Conservation (phyloP, 1,140 invertebrate species). For the Schmidtea mediterranea region DNA sequence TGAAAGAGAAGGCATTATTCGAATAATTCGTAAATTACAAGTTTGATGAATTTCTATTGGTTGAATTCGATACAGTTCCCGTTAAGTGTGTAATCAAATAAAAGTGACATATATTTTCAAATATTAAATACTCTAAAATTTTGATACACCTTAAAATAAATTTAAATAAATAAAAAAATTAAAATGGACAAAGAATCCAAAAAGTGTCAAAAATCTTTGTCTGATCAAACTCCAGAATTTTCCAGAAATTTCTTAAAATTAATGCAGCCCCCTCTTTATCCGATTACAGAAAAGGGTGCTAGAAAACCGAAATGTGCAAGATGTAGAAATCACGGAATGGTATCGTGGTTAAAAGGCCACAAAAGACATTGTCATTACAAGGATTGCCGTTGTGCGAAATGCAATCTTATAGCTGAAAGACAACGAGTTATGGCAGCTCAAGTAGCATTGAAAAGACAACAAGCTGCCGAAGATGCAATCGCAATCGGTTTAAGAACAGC, state of each 20-base stretch:
- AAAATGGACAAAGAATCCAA: too few relatives aligned
- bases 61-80: too few relatives aligned
- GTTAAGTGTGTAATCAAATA: too few relatives aligned
- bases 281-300: constrained; percentile 21
- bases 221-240: too few relatives aligned
- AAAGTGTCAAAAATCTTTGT: too few relatives aligned
- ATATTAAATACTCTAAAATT: too few relatives aligned
- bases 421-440: constrained; percentile 31
- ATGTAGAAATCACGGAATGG: constrained; percentile 53
- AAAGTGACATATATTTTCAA: too few relatives aligned
- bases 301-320: constrained; percentile 32
- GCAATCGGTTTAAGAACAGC: constrained; percentile 65
- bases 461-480: constrained; percentile 83
- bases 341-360: constrained; percentile 56
- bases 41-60: too few relatives aligned
- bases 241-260: not conserved
- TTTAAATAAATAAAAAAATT: too few relatives aligned
- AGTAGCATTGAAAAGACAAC: constrained; percentile 82
- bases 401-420: constrained; percentile 27
- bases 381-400: constrained; percentile 50
- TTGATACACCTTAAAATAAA: too few relatives aligned
- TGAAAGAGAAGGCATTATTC: too few relatives aligned
- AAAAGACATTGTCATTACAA: constrained; percentile 59
- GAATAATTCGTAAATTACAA: too few relatives aligned
- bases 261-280: constrained; percentile 13